A percentile compares a stretch with the other conserved stretches of the same genome.
These are phyloP conservation scores for Cottus gobio DNA, from an alignment of 2,113 vertebrate species.

Conservation along the genomic window DNA sequence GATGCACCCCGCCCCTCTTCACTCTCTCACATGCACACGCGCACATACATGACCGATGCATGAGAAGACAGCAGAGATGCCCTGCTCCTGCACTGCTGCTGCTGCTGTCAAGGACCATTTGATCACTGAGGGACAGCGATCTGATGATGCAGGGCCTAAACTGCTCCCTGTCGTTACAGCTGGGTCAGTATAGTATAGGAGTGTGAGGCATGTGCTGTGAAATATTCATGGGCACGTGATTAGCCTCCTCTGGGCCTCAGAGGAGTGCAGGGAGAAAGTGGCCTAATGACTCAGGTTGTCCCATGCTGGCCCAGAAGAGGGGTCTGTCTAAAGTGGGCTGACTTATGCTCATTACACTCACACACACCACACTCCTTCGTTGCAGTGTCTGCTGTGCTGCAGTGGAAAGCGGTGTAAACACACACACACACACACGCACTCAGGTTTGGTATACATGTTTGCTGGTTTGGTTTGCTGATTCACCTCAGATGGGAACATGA, in stretches of 20 bases:
- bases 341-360: not conserved
- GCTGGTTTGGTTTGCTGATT: conserved; percentile 51
- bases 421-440: conserved; percentile 14
- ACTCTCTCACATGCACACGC: not conserved
- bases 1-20: conserved; percentile 67
- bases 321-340: conserved; percentile 15
- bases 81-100: conserved; percentile 33
- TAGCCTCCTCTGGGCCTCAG: conserved; percentile 26
- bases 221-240: conserved; percentile 75
- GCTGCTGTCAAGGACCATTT: conserved; percentile 63
- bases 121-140: conserved; percentile 50
- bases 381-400: conserved; percentile 52
- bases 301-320: conserved; percentile 28
- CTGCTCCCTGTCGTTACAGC: conserved; percentile 52
- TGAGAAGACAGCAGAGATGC: conserved; percentile 15
- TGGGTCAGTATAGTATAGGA: conserved; percentile 63
- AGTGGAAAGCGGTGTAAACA: conserved; percentile 24
- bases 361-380: conserved; percentile 26
- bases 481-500: conserved; percentile 47
- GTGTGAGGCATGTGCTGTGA: conserved; percentile 49
- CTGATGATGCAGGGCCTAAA: conserved; percentile 45
- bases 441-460: conserved; percentile 11
- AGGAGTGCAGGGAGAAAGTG: conserved; percentile 37
- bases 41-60: conserved; percentile 8
- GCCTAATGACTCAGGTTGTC: conserved; percentile 43